These are phyloP conservation scores for Muschampia staudingeri DNA, from an alignment of 2,888 invertebrate species.

Conservation along the genomic window DNA sequence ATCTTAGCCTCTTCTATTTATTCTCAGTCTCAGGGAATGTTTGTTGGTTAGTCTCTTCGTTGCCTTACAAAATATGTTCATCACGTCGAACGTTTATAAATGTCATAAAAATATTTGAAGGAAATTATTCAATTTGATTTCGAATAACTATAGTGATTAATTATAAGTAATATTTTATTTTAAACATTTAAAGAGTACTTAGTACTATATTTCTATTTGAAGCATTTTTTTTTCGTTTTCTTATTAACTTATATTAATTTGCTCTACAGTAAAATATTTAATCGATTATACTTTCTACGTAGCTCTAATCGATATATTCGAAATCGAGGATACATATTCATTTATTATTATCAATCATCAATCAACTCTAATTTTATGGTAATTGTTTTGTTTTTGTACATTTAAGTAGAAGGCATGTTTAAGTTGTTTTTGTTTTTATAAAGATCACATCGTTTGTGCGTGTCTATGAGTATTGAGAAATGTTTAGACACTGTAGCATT, in stretches of 20 bases:
- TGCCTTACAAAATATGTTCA: conserved; percentile 88
- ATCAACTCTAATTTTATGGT: conserved; percentile 47
- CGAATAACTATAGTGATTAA: conserved; percentile 70
- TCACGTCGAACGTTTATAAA: conserved; percentile 81
- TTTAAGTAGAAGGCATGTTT: conserved; percentile 77
- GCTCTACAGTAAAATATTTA: conserved; percentile 72
- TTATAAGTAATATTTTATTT: conserved; percentile 69
- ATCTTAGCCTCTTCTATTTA: conserved; percentile 86
- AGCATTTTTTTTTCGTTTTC: conserved; percentile 76
- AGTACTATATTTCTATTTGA: conserved; percentile 81
- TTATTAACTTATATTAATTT: conserved; percentile 70
- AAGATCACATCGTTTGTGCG: conserved; percentile 85
- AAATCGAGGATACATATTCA: conserved; percentile 60
- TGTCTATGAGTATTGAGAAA: conserved; percentile 70
- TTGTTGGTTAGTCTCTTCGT: conserved; percentile 91
- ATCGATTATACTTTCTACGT: conserved; percentile 68
- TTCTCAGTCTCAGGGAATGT: conserved; percentile 91
- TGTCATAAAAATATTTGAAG: conserved; percentile 88
- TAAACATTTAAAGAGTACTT: conserved; percentile 74
- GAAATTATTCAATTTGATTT: conserved; percentile 77
- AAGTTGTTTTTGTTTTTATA: conserved; percentile 64
- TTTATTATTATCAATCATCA: conserved; percentile 19
- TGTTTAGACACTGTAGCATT: conserved; percentile 46
- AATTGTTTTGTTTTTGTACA: conserved; percentile 69
- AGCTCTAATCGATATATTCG: conserved; percentile 75